Conservation (phyloP, 2,888 invertebrate genomes). For the Corbicula japonica region DNA sequence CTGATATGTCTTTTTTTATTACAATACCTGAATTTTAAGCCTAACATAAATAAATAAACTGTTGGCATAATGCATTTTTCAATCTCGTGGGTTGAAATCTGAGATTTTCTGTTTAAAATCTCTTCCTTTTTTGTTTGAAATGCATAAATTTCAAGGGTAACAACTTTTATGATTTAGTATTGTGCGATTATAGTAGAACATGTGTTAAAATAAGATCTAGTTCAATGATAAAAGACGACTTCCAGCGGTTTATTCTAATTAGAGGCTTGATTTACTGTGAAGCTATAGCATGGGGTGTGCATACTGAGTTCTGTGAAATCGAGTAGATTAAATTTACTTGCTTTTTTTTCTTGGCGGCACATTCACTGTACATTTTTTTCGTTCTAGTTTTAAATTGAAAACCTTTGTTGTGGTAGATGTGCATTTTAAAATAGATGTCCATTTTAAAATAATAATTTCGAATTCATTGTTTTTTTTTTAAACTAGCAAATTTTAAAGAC, state of each 20-base stretch:
- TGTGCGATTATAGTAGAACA: constrained; percentile 19
- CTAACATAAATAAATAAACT: constrained; percentile 33
- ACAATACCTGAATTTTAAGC: constrained; percentile 12
- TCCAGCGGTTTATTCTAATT: constrained; percentile 20
- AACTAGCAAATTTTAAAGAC: too few species aligned
- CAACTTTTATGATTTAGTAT: constrained; percentile 36
- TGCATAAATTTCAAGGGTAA: constrained; percentile 39
- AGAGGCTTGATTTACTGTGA: constrained; percentile 38
- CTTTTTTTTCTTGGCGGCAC: too few species aligned
- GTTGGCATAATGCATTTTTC: constrained; percentile 56
- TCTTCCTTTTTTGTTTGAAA: constrained; percentile 41
- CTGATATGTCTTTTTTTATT: constrained; percentile 2
- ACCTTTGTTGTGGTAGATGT: too few species aligned
- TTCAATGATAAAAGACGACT: constrained; percentile 17
- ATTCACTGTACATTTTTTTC: too few species aligned
- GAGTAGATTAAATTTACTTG: too few species aligned
- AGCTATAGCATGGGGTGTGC: too few species aligned
- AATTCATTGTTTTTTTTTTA: too few species aligned
- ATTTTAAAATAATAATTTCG: too few species aligned
- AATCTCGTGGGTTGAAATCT: constrained; percentile 26
- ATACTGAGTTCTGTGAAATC: too few species aligned
- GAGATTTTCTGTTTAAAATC: constrained; percentile 29
- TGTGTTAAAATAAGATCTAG: constrained; percentile 17
- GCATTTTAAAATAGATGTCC: too few species aligned
- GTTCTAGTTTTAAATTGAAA: too few species aligned